Base-by-base conservation (phyloP, 2,113 vertebrate species). In the Tinamus guttatus region DNA sequence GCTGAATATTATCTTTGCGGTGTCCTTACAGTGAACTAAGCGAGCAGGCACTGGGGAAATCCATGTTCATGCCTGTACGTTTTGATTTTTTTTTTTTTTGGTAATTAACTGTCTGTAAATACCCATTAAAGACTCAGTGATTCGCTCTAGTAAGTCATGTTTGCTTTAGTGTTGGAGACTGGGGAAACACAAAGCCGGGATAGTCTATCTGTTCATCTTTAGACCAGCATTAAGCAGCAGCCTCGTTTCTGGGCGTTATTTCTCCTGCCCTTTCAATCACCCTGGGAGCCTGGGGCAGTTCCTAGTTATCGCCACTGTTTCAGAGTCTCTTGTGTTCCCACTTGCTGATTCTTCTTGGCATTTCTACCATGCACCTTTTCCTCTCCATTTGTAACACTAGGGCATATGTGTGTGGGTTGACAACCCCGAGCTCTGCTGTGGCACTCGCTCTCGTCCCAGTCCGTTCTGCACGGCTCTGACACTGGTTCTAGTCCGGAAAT, bases 281-380 rank as follows among this genome's bases (percentile, higher is more conserved):
- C 11, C 60, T 52, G 38, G 5, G 15, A 70, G 56, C 51, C 27
- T 25, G 38, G 34, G 47, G 18, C 63, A 51, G 40, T 43, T 81
- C 22, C 20, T 68, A 34, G 67, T 68, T 51, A 32, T 8, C 28
- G 38, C 34, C 34, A 8, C 62, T 73, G 28, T 54, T 81, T 38
- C 30, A 54, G 22, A 18, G 7, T 63, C 20, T 25, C 25, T 64
- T 69, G 62, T 90, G 86, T 88, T 85, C 24, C 11, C 9, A 2
- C 36, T 88, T 82, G 43, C 12, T 14, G 38, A 36, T 76, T 47
- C 20, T 60, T 91, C 32, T 56, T 80, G 81, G 43, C 13, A 7
- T 89, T 88, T 68, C 38, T 64, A 40, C 90, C 94, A 54, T 65
- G 16, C 40, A 68, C 27, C 28, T 89, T 85, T 70, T 73, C 40